Evolutionary conservation across 2,113 vertebrate species (phyloP), one percentile per base, ranked within the genome.

Genomic region (Lampris incognitus): DNA sequence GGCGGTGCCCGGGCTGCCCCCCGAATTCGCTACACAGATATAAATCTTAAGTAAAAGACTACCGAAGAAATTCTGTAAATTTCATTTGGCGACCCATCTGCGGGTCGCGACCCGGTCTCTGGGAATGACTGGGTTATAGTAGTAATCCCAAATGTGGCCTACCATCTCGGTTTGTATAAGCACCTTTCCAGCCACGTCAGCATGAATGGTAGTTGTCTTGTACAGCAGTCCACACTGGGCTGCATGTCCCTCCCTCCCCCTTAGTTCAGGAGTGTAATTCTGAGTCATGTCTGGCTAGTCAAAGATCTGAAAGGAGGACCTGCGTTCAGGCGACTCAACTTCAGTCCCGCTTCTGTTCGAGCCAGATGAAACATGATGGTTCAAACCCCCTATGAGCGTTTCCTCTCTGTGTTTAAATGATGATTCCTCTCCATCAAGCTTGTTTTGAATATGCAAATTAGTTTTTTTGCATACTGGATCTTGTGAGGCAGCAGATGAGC

Each of bases 381-480:
- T 61, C 41, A 44, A 7, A 54, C 9, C 6, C 0, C 49, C 6
- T 59, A 6, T 10, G 65, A 74, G 72, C 55, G 24, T 66, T 72
- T 63, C 10, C 62, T 6, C 41, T 66, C 41, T 70, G 5, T 66
- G 44, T 9, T 2, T n/a, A 37, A 60, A 6, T 0, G 24, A 24
- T 44, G 48, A 7, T 0, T 54, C 13, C 6, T 49, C 2, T 0
- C 40, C 24, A 39, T 70, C 6, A 0, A 11, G 37, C 44, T 59
- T 79, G 5, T 64, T 66, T 76, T 62, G 7, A 49, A 68, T 68
- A 74, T 69, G 75, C 24, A 74, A 71, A 82, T 56, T 1, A 50
- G 11, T 66, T 48, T 66, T 44, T 39, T 49, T 51, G 9, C 44
- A 65, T 67, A 2, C 61, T 74, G 54, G 37, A 9, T 24, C 1